Evolutionary conservation across 2,888 invertebrate genomes (phyloP), one percentile per base, ranked within the genome.

Genomic region (Phoenoteleia sp.): DNA sequence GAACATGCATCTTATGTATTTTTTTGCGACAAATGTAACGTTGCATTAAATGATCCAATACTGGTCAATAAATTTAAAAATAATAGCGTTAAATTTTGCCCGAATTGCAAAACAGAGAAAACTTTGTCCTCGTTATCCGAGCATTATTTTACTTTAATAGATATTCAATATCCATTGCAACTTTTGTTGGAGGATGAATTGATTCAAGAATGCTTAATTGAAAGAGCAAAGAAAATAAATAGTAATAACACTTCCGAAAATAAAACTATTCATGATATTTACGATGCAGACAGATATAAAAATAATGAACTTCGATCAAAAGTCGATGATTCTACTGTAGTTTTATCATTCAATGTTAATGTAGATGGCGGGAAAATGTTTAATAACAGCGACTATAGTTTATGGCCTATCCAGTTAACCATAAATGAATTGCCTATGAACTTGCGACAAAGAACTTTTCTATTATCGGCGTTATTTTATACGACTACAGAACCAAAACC

Each of bases 371-470:
- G 45, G 9, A 45, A 27, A 66, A 66, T 66, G 49, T 27, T 27
- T 15, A 27, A 66, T 6, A 66, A 25, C 17, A 66, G 66, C n/a
- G 49, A 15, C 27, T 42, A 3, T 7, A 66, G 66, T 29, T 66
- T 66, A 66, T 66, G 58, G 45, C 72, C 66, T 3, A 49, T 49
- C 5, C 49, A 66, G 17, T 0, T 66, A n/a, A 25, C 25, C 13
- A 15, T 49, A 15, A 74, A 74, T 62, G 74, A 74, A 62, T 58
- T 74, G 23, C 60, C 74, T 11, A 45, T 74, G 27, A 72, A 72
- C 29, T 25, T 72, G 13, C 23, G 58, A 33, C 21, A 72, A 47
- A 72, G 45, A 27, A 19, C 25, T 5, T 58, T 72, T 27, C 4
- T 72, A 25, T 47, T 74, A 47, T 29, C 45, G 5, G 39, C 49